A percentile compares a stretch with the other conserved stretches of the same genome.
Evolutionary conservation across 2,888 invertebrate genomes (phyloP).

Genomic region (Leucozona laternaria): DNA sequence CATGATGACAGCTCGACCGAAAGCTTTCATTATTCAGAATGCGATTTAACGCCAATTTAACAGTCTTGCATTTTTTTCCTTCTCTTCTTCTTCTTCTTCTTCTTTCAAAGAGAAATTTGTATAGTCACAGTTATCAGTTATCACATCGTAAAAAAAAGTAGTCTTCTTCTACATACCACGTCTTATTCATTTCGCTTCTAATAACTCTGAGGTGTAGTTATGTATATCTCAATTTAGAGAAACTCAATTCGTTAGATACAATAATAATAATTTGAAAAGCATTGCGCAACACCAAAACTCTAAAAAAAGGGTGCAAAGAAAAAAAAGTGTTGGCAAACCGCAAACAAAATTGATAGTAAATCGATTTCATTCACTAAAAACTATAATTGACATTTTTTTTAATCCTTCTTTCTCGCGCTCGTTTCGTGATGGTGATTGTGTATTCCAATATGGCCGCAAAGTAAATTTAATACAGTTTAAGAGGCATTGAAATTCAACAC

Average conservation of each 20-base stretch:
- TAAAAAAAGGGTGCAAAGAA: not conserved
- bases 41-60: slow-evolving; percentile 70
- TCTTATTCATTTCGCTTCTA: not conserved
- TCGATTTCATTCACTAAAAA: slow-evolving; percentile 66
- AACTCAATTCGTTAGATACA: not conserved
- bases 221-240: not conserved
- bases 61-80: slow-evolving; percentile 21
- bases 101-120: slow-evolving; percentile 31
- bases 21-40: slow-evolving; percentile 43
- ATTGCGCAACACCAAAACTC: not conserved
- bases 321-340: not conserved
- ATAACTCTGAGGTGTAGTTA: not conserved
- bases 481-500: not conserved
- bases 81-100: no score
- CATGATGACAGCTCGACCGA: slow-evolving; percentile 2
- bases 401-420: not conserved
- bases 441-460: not conserved
- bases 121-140: slow-evolving; percentile 22
- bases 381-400: slow-evolving; percentile 8
- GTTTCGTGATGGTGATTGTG: not conserved
- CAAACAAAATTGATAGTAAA: slow-evolving; percentile 42
- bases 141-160: not conserved
- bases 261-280: not conserved
- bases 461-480: not conserved
- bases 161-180: not conserved